Evolutionary conservation across 2,113 vertebrate genomes (phyloP).

Genomic region (Ivindomyrus marchei): DNA sequence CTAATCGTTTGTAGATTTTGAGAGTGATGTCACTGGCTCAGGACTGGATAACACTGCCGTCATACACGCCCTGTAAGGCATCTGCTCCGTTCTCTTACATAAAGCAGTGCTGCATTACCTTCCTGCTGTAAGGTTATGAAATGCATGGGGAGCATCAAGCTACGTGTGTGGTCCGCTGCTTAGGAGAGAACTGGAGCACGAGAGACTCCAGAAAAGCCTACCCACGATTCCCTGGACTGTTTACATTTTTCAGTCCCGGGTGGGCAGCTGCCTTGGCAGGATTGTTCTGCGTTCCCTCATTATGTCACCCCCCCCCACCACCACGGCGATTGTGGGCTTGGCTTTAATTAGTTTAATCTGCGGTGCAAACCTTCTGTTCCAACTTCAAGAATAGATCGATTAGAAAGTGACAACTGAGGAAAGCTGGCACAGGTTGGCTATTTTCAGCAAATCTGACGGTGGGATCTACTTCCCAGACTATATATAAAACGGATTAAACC

Average conservation of each 20-base stretch:
- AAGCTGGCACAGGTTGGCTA: neutral
- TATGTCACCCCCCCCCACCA: neutral
- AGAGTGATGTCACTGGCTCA: slow-evolving; percentile 50
- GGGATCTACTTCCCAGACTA: neutral
- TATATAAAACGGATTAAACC: neutral
- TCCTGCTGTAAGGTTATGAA: slow-evolving; percentile 37
- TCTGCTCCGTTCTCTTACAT: slow-evolving; percentile 61
- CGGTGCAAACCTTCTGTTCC: slow-evolving; percentile 55
- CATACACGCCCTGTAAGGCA: slow-evolving; percentile 41
- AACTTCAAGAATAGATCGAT: slow-evolving; percentile 49
- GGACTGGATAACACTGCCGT: slow-evolving; percentile 45
- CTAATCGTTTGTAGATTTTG: slow-evolving; percentile 63
- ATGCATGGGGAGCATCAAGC: slow-evolving; percentile 25
- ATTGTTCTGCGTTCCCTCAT: neutral
- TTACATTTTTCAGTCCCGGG: neutral
- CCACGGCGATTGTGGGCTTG: slow-evolving; percentile 12
- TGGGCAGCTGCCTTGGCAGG: slow-evolving; percentile 11
- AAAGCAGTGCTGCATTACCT: slow-evolving; percentile 55
- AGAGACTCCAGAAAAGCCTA: neutral
- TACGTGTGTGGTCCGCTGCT: neutral
- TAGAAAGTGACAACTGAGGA: slow-evolving; percentile 29
- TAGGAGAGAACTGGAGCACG: neutral
- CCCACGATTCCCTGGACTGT: neutral
- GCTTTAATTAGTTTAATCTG: slow-evolving; percentile 61
- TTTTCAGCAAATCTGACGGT: slow-evolving; percentile 13